Evolutionary conservation across 1,140 invertebrate genomes (phyloP).

Genomic region (Colletes latitarsis): DNA sequence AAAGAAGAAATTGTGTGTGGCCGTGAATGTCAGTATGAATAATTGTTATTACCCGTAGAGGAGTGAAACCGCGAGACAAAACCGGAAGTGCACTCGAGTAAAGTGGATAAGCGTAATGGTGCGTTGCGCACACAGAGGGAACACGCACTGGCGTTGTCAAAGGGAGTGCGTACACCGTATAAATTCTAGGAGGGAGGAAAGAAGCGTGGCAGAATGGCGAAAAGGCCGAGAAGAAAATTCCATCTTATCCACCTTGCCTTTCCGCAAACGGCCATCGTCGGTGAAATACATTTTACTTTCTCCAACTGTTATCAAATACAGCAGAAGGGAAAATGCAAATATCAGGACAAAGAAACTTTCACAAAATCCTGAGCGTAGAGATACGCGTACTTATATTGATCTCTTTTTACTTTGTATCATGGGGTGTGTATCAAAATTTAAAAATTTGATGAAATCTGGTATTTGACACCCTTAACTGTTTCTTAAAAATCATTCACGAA

Average conservation of each 20-base stretch:
- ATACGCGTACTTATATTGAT: too few relatives aligned
- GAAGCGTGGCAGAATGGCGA: slow-evolving; percentile 1
- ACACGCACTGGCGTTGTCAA: slow-evolving; percentile 45
- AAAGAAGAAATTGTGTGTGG: slow-evolving; percentile 21
- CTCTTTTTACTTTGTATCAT: too few relatives aligned
- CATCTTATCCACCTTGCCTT: slow-evolving; percentile 24
- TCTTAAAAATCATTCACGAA: too few relatives aligned
- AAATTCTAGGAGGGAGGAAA: slow-evolving; percentile 10
- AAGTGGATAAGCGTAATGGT: slow-evolving; percentile 57
- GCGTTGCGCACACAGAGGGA: slow-evolving; percentile 30
- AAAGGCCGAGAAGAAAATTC: slow-evolving; percentile 18
- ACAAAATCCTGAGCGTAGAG: too few relatives aligned
- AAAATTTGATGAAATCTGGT: too few relatives aligned
- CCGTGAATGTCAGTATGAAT: slow-evolving; percentile 43
- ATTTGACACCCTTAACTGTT: too few relatives aligned
- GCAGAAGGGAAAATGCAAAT: too few relatives aligned
- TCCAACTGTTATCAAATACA: too few relatives aligned
- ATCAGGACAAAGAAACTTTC: too few relatives aligned
- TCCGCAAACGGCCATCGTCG: slow-evolving; percentile 7
- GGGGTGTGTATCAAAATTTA: too few relatives aligned
- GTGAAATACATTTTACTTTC: slow-evolving; percentile 3
- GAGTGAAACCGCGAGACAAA: slow-evolving; percentile 48
- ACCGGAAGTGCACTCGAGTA: slow-evolving; percentile 57
- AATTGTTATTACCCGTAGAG: slow-evolving; percentile 36
- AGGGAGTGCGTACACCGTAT: slow-evolving; percentile 41